Conservation (phyloP, 1,140 invertebrate species). For the Euglossa dilemma region DNA sequence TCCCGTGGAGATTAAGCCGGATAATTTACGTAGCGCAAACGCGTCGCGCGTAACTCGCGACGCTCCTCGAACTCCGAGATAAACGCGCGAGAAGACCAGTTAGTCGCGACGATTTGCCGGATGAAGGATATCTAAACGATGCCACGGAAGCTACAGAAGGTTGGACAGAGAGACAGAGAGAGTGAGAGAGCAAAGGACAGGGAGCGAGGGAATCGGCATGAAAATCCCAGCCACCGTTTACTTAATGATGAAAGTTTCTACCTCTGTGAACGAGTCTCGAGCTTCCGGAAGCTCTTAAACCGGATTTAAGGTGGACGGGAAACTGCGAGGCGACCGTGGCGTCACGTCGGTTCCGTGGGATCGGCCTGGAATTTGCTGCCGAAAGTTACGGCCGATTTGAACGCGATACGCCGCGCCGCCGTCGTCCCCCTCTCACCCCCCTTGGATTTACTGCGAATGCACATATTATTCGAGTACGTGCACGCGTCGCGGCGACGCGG, state of each 20-base stretch:
- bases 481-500: constrained; percentile 36
- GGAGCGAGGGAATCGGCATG: constrained; percentile 25
- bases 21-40: not conserved
- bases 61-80: constrained; percentile 30
- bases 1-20: not conserved
- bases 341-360: constrained; percentile 23
- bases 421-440: too few species aligned
- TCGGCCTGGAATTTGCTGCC: constrained; percentile 17
- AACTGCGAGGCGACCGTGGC: constrained; percentile 2
- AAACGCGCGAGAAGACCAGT: constrained; percentile 35
- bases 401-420: constrained; percentile 16
- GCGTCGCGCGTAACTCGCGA: not conserved
- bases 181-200: not conserved
- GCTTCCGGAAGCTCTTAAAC: constrained; percentile 47
- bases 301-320: constrained; percentile 42
- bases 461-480: constrained; percentile 44
- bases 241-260: constrained; percentile 61
- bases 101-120: constrained; percentile 17
- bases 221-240: constrained; percentile 47
- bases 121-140: constrained; percentile 37
- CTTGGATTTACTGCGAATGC: constrained; percentile 59
- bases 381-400: constrained; percentile 36
- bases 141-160: not conserved
- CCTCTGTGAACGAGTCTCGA: constrained; percentile 15
- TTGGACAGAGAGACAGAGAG: not conserved